A percentile compares a stretch with the other conserved stretches of the same genome.
These are phyloP conservation scores for Daptonema setosum DNA, from an alignment of 2,888 invertebrate species.

Conservation along the genomic window DNA sequence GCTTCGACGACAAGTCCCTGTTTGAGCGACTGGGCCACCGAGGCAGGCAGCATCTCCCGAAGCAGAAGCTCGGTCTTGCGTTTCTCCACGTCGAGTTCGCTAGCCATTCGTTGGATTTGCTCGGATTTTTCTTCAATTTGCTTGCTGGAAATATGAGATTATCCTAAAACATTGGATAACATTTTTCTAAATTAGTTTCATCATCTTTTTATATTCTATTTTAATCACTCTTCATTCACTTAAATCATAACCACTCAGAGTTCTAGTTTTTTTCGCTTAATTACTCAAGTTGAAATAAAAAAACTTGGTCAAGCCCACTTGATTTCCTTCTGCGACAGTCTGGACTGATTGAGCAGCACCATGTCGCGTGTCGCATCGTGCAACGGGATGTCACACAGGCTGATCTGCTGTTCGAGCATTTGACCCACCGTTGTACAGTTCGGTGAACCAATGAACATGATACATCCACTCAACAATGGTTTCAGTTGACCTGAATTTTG, in stretches of 20 bases:
- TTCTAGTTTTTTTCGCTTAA: no score
- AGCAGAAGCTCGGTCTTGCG: constrained; percentile 27
- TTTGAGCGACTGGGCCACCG: constrained; percentile 20
- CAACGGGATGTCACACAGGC: constrained; percentile 22
- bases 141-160: constrained; percentile 14
- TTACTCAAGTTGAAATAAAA: not conserved
- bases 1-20: no score
- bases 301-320: constrained; percentile 18
- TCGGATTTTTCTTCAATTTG: constrained; percentile 22
- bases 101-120: constrained; percentile 18
- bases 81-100: constrained; percentile 22
- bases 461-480: no score
- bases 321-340: constrained; percentile 22
- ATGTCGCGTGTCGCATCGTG: constrained; percentile 25
- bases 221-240: no score
- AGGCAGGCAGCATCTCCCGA: constrained; percentile 26
- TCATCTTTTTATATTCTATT: no score
- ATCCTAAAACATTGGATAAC: no score
- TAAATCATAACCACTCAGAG: no score
- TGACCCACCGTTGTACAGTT: constrained; percentile 13
- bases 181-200: no score
- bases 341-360: constrained; percentile 23
- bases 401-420: constrained; percentile 19
- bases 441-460: constrained; percentile 18
- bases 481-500: constrained; percentile 13